Base-by-base conservation (phyloP, 2,888 invertebrate species). In the Dasysyrphus albostriatus region DNA sequence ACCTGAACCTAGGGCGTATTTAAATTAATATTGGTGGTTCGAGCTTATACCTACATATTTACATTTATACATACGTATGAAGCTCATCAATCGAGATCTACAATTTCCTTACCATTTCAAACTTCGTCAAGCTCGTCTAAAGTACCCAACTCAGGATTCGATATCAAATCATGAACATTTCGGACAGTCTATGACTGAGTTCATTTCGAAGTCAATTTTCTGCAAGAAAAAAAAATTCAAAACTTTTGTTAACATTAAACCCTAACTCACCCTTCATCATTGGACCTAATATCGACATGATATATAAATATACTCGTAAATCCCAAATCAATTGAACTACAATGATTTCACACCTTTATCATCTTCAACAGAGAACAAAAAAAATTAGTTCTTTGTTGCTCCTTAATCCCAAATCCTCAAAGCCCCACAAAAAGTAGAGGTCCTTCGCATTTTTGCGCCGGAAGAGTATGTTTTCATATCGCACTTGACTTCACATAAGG, bases 401-500 rank as follows among this genome's bases (percentile, higher is more conserved):
- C 16, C 65, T 65, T 65, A 65, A 65, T 59, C 49, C 65, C 14
- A 32, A 49, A 65, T 65, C 16, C 65, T 14, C 16, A 19, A 44
- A 47, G 47, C 3, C 3, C 9, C n/a, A 47, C 16, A 44, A 65
- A 65, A 65, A 65, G 12, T 37, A 32, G 32, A 32, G 44, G 44
- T 47, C 47, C 47, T 47, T 32, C 29, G 19, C n/a, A 47, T 29
- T 65, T 65, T 65, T 29, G 16, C 10, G n/a, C n/a, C n/a, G 47
- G 7, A 65, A 65, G 19, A 47, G 47, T 16, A 37, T 65, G 65
- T 34, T 65, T 65, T 65, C 34, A 65, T 65, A 49, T 65, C 34
- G 65, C 65, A 65, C 65, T 65, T 65, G 65, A 65, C 65, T 65
- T 65, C 47, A 65, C 34, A 65, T 29, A 34, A 65, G 65, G 65